Evolutionary conservation across 2,888 invertebrate species (phyloP).

Genomic region (Polyommatus iphigenia): DNA sequence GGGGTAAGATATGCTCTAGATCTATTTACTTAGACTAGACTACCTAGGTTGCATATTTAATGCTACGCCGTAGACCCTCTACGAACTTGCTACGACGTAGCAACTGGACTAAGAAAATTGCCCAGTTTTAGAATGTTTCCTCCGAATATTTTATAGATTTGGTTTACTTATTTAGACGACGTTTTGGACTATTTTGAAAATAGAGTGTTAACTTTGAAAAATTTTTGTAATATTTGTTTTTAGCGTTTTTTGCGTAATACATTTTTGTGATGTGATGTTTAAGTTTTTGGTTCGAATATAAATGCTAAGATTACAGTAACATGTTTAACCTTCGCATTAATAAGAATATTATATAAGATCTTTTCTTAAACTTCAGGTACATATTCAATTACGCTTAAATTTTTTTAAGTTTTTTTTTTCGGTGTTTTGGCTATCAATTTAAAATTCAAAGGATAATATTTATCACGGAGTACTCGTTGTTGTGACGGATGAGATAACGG

Average conservation of each 20-base stretch:
- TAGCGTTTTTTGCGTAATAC: not conserved
- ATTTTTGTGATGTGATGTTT: too few relatives aligned
- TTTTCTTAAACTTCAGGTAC: too few relatives aligned
- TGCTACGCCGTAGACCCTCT: constrained; percentile 16
- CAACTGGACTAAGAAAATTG: constrained; percentile 8
- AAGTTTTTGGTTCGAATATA: too few relatives aligned
- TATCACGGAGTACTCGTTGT: not conserved
- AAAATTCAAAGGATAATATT: not conserved
- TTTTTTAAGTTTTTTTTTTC: not conserved
- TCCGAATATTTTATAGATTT: not conserved
- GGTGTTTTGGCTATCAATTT: not conserved
- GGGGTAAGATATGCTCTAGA: constrained; percentile 27
- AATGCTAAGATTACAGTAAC: too few relatives aligned
- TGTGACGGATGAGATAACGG: not conserved
- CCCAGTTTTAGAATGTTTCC: not conserved
- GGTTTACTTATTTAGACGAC: not conserved
- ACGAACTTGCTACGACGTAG: constrained; percentile 7
- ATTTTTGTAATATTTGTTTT: not conserved
- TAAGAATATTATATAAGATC: too few relatives aligned
- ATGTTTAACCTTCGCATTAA: too few relatives aligned
- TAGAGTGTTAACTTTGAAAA: not conserved
- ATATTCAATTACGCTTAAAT: too few relatives aligned
- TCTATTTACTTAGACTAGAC: constrained; percentile 13
- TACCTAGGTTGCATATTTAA: constrained; percentile 22
- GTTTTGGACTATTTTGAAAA: not conserved